Evolutionary conservation across 35 echinoderm and acorn worm species (phyloP).

Genomic region (Nesometra sesokonis): DNA sequence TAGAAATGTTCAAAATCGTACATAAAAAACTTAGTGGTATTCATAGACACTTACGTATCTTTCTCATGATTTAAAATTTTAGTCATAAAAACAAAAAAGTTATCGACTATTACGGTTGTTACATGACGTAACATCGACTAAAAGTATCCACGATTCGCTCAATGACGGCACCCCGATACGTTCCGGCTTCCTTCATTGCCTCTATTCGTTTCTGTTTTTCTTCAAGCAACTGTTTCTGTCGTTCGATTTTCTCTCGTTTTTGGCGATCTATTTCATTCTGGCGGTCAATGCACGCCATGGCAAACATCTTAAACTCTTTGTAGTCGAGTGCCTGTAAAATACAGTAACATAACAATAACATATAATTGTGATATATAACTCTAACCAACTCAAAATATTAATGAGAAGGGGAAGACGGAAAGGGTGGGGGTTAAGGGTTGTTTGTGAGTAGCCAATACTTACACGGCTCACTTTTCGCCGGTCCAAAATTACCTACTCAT

Average conservation of each 20-base stretch:
- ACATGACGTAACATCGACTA: background rate
- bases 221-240: conserved; percentile 24
- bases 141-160: background rate
- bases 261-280: conserved; percentile 78
- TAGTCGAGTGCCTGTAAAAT: conserved; percentile 75
- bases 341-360: background rate
- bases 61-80: no score
- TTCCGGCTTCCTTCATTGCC: background rate
- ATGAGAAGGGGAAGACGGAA: no score
- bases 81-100: no score
- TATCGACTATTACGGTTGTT: background rate
- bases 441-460: no score
- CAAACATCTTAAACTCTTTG: conserved; percentile 99
- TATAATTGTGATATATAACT: background rate
- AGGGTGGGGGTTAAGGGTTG: no score
- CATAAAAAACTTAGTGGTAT: no score
- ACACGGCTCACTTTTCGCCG: no score
- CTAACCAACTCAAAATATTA: no score
- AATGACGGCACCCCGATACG: background rate
- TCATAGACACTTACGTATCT: no score
- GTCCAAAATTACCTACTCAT: no score
- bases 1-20: no score
- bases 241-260: conserved; percentile 66
- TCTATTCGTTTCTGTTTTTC: conserved; percentile 30
- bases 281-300: conserved; percentile 94